Evolutionary conservation across 2,797 vertebrate species (phyloP).

Genomic region (Phataginus tetradactyla): DNA sequence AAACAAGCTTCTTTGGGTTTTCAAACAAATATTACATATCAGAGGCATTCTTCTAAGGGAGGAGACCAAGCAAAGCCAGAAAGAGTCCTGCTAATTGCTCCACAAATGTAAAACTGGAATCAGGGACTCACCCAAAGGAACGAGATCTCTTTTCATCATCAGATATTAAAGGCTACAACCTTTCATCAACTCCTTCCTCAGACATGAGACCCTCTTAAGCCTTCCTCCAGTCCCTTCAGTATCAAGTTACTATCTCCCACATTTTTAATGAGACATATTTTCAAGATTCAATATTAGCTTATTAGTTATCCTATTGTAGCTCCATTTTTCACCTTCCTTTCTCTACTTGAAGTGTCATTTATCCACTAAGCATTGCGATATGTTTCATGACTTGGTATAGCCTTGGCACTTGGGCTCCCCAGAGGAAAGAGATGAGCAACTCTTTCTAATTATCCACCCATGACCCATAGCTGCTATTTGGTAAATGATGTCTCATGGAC

Average conservation of each 20-base stretch:
- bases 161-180: slow-evolving; percentile 66
- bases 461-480: not conserved
- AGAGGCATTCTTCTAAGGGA: slow-evolving; percentile 78
- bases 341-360: not conserved
- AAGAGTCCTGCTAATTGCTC: slow-evolving; percentile 76
- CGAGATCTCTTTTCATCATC: slow-evolving; percentile 78
- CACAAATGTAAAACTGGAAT: slow-evolving; percentile 73
- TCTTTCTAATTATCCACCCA: not conserved
- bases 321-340: not conserved
- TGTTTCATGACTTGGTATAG: not conserved
- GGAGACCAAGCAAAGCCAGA: slow-evolving; percentile 63
- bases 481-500: not conserved
- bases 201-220: not conserved
- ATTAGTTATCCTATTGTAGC: not conserved
- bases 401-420: not conserved
- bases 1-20: slow-evolving; percentile 75
- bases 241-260: not conserved
- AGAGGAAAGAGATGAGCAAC: not conserved
- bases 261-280: slow-evolving; percentile 28
- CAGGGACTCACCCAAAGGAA: slow-evolving; percentile 67
- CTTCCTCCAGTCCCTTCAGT: not conserved
- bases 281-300: not conserved
- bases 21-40: slow-evolving; percentile 82
- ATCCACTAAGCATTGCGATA: not conserved
- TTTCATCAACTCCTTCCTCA: slow-evolving; percentile 71